These are phyloP conservation scores for Ophiodon elongatus DNA, from an alignment of 2,113 vertebrate species.

Conservation along the genomic window DNA sequence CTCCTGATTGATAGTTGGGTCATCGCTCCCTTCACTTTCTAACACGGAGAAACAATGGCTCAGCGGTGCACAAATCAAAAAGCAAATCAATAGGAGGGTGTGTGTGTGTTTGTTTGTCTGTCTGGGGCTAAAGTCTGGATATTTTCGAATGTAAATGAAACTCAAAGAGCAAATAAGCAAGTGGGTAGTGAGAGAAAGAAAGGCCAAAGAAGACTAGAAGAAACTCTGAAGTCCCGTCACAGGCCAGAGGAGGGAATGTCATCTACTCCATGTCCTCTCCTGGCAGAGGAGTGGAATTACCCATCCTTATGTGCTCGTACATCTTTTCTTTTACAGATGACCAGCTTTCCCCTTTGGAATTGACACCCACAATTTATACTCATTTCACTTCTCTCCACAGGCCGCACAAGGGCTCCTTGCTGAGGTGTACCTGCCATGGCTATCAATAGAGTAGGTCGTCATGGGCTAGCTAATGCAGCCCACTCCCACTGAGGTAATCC, in stretches of 20 bases:
- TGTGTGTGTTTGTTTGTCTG: neutral
- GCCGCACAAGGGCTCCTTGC: conserved; percentile 70
- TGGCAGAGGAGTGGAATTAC: conserved; percentile 78
- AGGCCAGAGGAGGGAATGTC: conserved; percentile 77
- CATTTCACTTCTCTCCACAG: conserved; percentile 80
- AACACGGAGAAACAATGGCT: conserved; percentile 53
- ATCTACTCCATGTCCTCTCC: conserved; percentile 61
- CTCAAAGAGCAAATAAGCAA: conserved; percentile 30
- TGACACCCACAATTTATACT: conserved; percentile 88
- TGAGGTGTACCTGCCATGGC: conserved; percentile 75
- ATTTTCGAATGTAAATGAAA: conserved; percentile 14
- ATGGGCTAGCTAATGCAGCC: conserved; percentile 71
- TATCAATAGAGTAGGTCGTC: conserved; percentile 80
- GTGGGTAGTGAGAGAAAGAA: neutral
- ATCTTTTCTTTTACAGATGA: conserved; percentile 85
- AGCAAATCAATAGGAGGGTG: conserved; percentile 56
- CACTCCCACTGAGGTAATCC: conserved; percentile 76
- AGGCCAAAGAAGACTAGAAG: conserved; percentile 6
- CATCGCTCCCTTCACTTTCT: conserved; percentile 61
- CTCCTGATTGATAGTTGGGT: conserved; percentile 75
- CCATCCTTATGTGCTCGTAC: conserved; percentile 81
- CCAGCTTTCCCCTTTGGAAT: conserved; percentile 81
- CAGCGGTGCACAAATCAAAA: conserved; percentile 42
- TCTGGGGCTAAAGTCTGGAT: conserved; percentile 11
- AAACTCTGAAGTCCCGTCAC: conserved; percentile 69